phyloP scores from a whole-genome alignment of 2,113 vertebrate genomes.

The Capreolus pygargus region DNA sequence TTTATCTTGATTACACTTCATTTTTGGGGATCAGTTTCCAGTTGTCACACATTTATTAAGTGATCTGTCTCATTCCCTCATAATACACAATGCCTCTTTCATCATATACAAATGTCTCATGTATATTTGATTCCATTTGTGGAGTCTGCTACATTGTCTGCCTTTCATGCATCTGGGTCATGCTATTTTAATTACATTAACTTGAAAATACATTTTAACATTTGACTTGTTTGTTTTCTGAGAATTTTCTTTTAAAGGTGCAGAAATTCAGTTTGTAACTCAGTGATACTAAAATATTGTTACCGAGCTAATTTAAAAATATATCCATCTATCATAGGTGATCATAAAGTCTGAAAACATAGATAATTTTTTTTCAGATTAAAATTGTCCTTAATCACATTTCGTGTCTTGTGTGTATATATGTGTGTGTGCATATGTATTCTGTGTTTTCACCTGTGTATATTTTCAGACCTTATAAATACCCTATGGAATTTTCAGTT shows the following conservation, averaged over 20 bases:
- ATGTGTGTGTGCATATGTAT: not conserved
- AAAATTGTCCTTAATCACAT: not conserved
- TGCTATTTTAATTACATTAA: conserved; percentile 19
- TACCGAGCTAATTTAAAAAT: conserved; percentile 16
- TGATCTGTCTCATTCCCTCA: not conserved
- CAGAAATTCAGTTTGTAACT: not conserved
- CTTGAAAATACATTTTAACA: conserved; percentile 16
- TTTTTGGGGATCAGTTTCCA: not conserved
- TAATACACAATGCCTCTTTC: not conserved
- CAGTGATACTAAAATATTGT: not conserved
- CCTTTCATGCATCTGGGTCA: not conserved
- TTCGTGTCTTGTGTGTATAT: not conserved
- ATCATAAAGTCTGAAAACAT: conserved; percentile 21
- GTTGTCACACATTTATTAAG: not conserved
- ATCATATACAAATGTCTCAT: not conserved
- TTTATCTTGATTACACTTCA: not conserved
- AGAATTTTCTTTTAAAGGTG: not conserved
- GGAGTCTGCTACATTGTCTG: not conserved
- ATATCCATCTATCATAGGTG: not conserved
- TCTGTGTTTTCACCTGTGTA: not conserved
- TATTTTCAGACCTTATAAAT: not conserved
- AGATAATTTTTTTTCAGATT: not conserved
- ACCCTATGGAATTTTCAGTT: not conserved
- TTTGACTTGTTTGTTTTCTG: not conserved
- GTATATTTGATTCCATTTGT: not conserved